Evolutionary conservation across 2,113 vertebrate genomes (phyloP).

Genomic region (Gadus macrocephalus): DNA sequence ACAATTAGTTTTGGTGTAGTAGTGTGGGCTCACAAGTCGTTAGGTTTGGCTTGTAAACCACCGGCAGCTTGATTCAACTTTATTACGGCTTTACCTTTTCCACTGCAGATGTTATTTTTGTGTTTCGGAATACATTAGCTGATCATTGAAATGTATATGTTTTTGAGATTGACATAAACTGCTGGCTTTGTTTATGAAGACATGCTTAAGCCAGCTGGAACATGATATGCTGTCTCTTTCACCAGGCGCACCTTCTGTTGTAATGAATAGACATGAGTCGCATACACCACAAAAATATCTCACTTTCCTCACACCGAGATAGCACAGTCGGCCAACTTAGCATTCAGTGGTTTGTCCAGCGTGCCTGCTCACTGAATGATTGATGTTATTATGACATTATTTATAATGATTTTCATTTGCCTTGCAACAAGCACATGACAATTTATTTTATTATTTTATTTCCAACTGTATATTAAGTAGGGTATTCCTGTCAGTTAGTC

Average conservation of each 20-base stretch:
- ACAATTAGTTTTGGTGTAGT: slow-evolving; percentile 63
- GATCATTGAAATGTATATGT: slow-evolving; percentile 13
- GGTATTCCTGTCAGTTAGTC: background rate
- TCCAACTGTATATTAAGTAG: slow-evolving; percentile 7
- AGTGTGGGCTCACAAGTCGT: slow-evolving; percentile 48
- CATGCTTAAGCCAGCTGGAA: slow-evolving; percentile 6
- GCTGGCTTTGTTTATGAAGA: slow-evolving; percentile 9
- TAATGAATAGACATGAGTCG: slow-evolving; percentile 32
- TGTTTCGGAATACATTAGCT: background rate
- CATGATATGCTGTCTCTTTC: slow-evolving; percentile 16
- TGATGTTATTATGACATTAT: slow-evolving; percentile 8
- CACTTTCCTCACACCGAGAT: slow-evolving; percentile 30
- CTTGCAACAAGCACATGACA: slow-evolving; percentile 4
- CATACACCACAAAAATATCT: slow-evolving; percentile 20
- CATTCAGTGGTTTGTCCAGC: slow-evolving; percentile 3
- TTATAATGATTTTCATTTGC: slow-evolving; percentile 16
- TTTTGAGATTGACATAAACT: slow-evolving; percentile 12
- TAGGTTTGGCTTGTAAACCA: slow-evolving; percentile 66
- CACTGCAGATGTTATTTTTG: background rate
- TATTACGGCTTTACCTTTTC: slow-evolving; percentile 32
- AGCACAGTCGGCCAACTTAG: background rate
- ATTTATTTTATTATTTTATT: slow-evolving; percentile 3
- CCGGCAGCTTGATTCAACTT: slow-evolving; percentile 55
- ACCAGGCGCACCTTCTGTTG: slow-evolving; percentile 8
- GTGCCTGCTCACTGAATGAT: slow-evolving; percentile 3